These are phyloP conservation scores for Troides aeacus DNA, from an alignment of 2,888 invertebrate species.

Conservation along the genomic window DNA sequence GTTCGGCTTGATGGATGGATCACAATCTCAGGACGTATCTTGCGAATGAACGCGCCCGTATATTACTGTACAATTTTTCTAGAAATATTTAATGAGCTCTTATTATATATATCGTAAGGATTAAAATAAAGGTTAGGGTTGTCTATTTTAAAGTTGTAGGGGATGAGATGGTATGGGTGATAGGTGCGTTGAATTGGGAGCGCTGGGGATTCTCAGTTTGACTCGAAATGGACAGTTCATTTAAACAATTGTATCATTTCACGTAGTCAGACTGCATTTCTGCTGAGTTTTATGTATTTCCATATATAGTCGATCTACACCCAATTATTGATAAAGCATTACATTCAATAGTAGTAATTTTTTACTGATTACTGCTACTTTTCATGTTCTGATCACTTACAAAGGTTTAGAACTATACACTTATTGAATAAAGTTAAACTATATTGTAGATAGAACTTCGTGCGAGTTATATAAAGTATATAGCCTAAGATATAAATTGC, in stretches of 20 bases:
- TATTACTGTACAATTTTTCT: conserved; percentile 45
- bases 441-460: no score
- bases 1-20: conserved; percentile 77
- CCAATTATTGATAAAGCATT: no score
- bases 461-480: no score
- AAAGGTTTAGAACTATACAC: no score
- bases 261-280: neutral
- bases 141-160: conserved; percentile 32
- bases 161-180: conserved; percentile 53
- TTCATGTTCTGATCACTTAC: no score
- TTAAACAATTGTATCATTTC: conserved; percentile 51
- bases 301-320: no score
- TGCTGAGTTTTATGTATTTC: neutral
- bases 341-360: no score
- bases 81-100: conserved; percentile 30
- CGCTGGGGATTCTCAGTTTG: conserved; percentile 57
- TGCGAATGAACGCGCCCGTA: conserved; percentile 70
- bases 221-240: conserved; percentile 63
- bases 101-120: conserved; percentile 37
- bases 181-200: conserved; percentile 71
- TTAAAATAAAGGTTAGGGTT: conserved; percentile 34
- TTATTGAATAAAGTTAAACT: no score
- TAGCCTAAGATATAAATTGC: no score
- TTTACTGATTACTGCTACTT: no score
- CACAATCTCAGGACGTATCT: conserved; percentile 74